Evolutionary conservation across 2,113 vertebrate genomes (phyloP).

Genomic region (Polypterus bichir): DNA sequence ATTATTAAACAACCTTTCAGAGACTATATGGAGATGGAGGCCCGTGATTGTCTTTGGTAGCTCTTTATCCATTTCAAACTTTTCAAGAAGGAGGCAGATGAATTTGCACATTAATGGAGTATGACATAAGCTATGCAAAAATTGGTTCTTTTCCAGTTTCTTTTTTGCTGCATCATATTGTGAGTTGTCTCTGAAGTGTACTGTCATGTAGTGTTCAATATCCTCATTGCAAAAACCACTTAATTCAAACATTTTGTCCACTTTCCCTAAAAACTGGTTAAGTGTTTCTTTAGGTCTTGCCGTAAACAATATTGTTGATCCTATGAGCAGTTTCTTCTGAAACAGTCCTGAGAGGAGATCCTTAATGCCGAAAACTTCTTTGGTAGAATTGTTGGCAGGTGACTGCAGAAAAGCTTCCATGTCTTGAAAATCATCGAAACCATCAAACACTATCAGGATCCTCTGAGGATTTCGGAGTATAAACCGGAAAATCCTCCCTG

Average conservation of each 20-base stretch:
- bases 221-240: constrained; percentile 58
- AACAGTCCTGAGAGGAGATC: constrained; percentile 65
- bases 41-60: constrained; percentile 67
- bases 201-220: constrained; percentile 46
- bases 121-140: constrained; percentile 60
- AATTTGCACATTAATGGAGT: constrained; percentile 63
- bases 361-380: constrained; percentile 37
- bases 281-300: constrained; percentile 58
- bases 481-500: constrained; percentile 46
- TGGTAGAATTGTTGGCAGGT: constrained; percentile 11
- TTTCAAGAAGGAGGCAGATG: constrained; percentile 54
- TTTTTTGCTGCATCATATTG: constrained; percentile 26
- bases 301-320: constrained; percentile 67
- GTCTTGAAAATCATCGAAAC: constrained; percentile 64
- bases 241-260: constrained; percentile 62
- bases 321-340: constrained; percentile 64
- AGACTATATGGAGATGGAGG: constrained; percentile 49
- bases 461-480: constrained; percentile 53
- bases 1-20: constrained; percentile 20
- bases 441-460: constrained; percentile 76
- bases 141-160: constrained; percentile 39
- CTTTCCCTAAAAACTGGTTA: constrained; percentile 54
- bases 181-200: constrained; percentile 44
- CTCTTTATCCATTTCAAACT: constrained; percentile 18
- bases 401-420: constrained; percentile 47